These are phyloP conservation scores for Tenebrio molitor DNA, from an alignment of 1,140 invertebrate genomes.

Conservation along the genomic window DNA sequence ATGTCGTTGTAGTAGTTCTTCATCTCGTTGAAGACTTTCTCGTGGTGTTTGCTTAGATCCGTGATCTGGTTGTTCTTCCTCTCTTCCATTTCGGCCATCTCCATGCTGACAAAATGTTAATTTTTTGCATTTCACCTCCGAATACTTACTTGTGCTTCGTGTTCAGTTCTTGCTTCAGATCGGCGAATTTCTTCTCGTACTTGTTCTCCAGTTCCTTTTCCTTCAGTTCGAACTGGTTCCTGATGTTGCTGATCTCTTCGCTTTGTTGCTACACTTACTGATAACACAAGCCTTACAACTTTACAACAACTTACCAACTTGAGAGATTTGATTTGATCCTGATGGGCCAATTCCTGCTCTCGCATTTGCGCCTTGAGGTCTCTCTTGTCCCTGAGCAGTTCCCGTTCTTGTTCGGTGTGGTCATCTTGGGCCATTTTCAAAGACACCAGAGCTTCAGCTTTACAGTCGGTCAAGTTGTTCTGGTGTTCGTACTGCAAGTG, in stretches of 20 bases:
- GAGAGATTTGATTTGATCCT: constrained; percentile 75
- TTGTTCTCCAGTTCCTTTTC: constrained; percentile 84
- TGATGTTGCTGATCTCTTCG: constrained; percentile 76
- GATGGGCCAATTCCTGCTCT: constrained; percentile 78
- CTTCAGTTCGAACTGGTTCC: constrained; percentile 81
- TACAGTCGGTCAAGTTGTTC: constrained; percentile 82
- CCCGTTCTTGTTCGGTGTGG: constrained; percentile 80
- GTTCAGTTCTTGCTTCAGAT: constrained; percentile 80
- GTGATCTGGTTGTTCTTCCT: constrained; percentile 90
- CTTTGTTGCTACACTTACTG: constrained; percentile 61
- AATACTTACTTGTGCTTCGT: constrained; percentile 73
- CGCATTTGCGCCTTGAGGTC: constrained; percentile 79
- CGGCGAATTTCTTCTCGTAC: constrained; percentile 83
- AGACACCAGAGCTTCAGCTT: constrained; percentile 82
- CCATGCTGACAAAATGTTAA: constrained; percentile 68
- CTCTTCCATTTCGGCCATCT: constrained; percentile 90
- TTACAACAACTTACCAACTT: constrained; percentile 75
- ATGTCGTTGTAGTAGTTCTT: constrained; percentile 97
- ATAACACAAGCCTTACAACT: constrained; percentile 2
- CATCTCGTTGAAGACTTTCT: constrained; percentile 87
- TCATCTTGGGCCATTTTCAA: constrained; percentile 83
- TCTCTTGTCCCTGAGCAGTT: constrained; percentile 84
- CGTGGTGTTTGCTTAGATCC: constrained; percentile 85
- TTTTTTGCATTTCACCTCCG: too few relatives aligned
- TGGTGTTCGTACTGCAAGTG: constrained; percentile 94